Base-by-base conservation (phyloP, 2,797 vertebrate species). In the Pogonophryne albipinna region DNA sequence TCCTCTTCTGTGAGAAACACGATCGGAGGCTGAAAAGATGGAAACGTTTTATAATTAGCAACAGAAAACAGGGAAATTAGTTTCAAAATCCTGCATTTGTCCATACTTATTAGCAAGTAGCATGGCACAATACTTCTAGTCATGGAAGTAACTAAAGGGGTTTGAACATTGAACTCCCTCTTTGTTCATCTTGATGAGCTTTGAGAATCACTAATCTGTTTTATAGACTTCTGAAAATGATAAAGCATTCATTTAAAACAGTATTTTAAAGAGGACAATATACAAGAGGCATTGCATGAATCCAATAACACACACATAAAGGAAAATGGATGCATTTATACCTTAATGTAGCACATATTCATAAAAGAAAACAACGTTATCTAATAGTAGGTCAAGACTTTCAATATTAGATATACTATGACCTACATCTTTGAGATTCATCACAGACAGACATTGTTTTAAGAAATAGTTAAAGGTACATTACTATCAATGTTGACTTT, bases 1-100 rank as follows among this genome's bases (percentile, higher is more conserved):
- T 84, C 68, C 69, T 80, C 57, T 71, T 68, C 56, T 31, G 68
- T 38, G 23, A 66, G 15, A 71, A 76, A 67, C 63, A 62, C 6
- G 0, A 46, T 78, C 20, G 60, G 66, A 66, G 16, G 10, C 59
- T 56, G 11, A 55, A 50, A 58, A 63, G 46, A 60, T 10, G 14
- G 27, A 27, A 57, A 69, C 53, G 58, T 81, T 83, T 76, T 64
- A 27, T 5, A 63, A 72, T 73, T 72, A 41, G 61, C 34, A 47
- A 8, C 53, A 57, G 44, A 55, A 60, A 78, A 55, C 47, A 14
- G 20, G 6, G 14, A 66, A 42, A 31, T 65, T 4, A 6, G 2
- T 45, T 49, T 50, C 14, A 6, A 19, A 52, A 52, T 15, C 17
- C 14, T 19, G 15, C 41, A 34, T 44, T 53, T 41, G 20, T 23